These are phyloP conservation scores for Synanthedon tipuliformis DNA, from an alignment of 2,888 invertebrate species.

Conservation along the genomic window DNA sequence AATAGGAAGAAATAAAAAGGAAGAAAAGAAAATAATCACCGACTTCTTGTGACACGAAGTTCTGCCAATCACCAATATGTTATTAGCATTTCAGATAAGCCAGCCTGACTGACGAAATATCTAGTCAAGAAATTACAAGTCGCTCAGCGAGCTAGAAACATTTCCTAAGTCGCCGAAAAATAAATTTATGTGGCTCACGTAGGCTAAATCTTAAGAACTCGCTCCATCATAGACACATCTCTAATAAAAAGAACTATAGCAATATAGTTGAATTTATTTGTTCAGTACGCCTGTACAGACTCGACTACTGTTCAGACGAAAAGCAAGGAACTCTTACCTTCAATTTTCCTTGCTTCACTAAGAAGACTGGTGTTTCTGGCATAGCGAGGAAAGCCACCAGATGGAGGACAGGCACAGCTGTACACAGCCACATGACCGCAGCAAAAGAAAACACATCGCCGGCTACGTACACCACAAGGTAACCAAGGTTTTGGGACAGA, in stretches of 20 bases:
- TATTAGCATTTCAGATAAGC: too few relatives aligned
- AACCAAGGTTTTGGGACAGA: slow-evolving; percentile 57
- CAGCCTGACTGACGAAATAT: too few relatives aligned
- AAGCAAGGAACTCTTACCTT: slow-evolving; percentile 27
- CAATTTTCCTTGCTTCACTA: slow-evolving; percentile 54
- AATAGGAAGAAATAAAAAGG: too few relatives aligned
- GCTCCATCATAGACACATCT: too few relatives aligned
- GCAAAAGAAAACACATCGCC: slow-evolving; percentile 49
- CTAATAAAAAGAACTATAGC: too few relatives aligned
- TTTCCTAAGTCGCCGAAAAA: neutral
- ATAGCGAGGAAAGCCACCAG: slow-evolving; percentile 45
- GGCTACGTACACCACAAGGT: slow-evolving; percentile 54
- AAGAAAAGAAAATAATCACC: too few relatives aligned
- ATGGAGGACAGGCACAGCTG: slow-evolving; percentile 46
- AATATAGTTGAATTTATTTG: neutral
- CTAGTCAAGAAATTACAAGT: too few relatives aligned
- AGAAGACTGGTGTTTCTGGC: slow-evolving; percentile 63
- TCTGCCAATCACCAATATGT: too few relatives aligned
- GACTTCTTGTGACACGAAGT: too few relatives aligned
- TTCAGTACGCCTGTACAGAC: neutral
- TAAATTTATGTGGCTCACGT: too few relatives aligned
- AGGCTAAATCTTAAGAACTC: neutral
- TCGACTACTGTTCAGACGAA: slow-evolving; percentile 1
- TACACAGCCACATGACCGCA: slow-evolving; percentile 54
- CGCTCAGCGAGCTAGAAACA: too few relatives aligned